These are phyloP conservation scores for Brachirus orientalis DNA, from an alignment of 2,113 vertebrate genomes.

Conservation along the genomic window DNA sequence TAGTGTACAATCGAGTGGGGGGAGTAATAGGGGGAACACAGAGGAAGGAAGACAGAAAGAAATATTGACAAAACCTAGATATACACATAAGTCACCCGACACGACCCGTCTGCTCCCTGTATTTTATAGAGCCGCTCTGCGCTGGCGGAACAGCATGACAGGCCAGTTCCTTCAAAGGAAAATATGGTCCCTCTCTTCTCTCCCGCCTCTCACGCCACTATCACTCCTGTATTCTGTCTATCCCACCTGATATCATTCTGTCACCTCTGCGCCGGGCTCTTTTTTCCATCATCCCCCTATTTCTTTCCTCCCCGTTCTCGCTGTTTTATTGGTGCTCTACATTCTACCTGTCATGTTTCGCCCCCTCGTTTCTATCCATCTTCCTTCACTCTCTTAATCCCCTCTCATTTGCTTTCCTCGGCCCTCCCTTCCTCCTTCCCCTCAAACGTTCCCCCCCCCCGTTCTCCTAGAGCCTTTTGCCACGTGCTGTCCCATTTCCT, in stretches of 20 bases:
- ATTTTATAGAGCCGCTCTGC: constrained; percentile 84
- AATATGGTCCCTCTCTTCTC: constrained; percentile 81
- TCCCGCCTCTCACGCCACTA: constrained; percentile 64
- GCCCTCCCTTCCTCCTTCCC: constrained; percentile 56
- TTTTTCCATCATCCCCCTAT: constrained; percentile 67
- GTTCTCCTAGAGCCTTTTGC: constrained; percentile 30
- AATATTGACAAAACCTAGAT: constrained; percentile 87
- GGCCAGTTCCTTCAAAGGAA: constrained; percentile 85
- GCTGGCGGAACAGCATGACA: constrained; percentile 85
- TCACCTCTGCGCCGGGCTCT: constrained; percentile 71
- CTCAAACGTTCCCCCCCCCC: too few relatives aligned
- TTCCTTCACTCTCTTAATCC: constrained; percentile 81
- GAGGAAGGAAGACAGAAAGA: constrained; percentile 82
- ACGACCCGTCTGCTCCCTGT: constrained; percentile 77
- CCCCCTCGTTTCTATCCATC: constrained; percentile 78
- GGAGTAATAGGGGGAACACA: constrained; percentile 51
- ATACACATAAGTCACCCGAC: constrained; percentile 86
- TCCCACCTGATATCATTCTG: constrained; percentile 84
- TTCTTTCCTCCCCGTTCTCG: constrained; percentile 55
- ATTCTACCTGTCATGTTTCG: constrained; percentile 75
- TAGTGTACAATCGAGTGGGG: too few relatives aligned
- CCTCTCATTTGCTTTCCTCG: constrained; percentile 75
- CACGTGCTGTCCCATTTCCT: constrained; percentile 72
- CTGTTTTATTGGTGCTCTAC: constrained; percentile 77
- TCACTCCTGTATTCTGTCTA: constrained; percentile 80